Evolutionary conservation across 2,888 invertebrate species (phyloP).

Genomic region (Ptychoptera contaminata): DNA sequence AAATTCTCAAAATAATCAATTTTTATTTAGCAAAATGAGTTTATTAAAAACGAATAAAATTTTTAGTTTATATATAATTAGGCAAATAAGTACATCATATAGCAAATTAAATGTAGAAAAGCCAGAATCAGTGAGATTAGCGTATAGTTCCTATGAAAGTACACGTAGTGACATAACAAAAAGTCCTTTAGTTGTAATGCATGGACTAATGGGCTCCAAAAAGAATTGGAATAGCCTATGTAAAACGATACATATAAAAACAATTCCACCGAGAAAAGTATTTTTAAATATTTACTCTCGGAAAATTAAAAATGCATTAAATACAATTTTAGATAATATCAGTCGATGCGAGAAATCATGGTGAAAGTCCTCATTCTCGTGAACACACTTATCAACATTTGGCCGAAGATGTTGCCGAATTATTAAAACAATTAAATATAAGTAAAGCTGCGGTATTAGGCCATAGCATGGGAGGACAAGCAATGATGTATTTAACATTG

Average conservation of each 20-base stretch:
- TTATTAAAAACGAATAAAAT: no score
- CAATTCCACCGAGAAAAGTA: conserved; percentile 47
- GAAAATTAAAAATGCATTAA: neutral
- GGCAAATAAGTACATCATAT: no score
- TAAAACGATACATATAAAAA: conserved; percentile 41
- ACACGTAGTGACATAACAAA: conserved; percentile 20
- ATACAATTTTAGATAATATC: conserved; percentile 45
- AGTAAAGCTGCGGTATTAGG: conserved; percentile 58
- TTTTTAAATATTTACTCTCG: neutral
- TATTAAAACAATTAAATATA: conserved; percentile 47
- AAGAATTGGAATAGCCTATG: conserved; percentile 73
- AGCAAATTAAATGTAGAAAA: neutral
- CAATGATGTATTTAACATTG: conserved; percentile 72
- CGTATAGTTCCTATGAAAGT: conserved; percentile 50
- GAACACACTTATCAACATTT: conserved; percentile 62
- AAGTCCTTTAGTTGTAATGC: conserved; percentile 65
- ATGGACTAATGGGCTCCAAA: conserved; percentile 77
- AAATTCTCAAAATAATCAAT: no score
- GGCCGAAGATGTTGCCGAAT: conserved; percentile 52
- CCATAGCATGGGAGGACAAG: conserved; percentile 93
- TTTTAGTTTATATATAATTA: no score
- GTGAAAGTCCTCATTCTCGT: conserved; percentile 70
- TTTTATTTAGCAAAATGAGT: no score
- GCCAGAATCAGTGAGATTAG: conserved; percentile 39
- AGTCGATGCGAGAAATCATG: conserved; percentile 89